Conservation (phyloP, 2,113 vertebrate genomes). For the Poeciliopsis turrubarensis region DNA sequence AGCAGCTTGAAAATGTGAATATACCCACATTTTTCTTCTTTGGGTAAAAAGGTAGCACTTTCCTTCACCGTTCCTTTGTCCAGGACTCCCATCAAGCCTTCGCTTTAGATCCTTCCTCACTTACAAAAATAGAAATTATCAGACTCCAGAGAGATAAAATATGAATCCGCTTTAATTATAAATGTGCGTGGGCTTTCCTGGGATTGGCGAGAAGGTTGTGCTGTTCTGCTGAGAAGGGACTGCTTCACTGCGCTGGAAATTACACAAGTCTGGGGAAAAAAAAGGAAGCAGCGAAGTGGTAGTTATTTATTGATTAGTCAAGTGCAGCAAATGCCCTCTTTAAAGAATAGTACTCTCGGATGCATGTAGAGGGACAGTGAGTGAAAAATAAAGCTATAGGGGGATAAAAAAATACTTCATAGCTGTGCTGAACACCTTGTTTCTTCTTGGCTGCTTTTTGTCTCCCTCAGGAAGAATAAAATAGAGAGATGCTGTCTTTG, state of each 20-base stretch:
- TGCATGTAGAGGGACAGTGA: not conserved
- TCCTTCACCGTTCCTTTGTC: not conserved
- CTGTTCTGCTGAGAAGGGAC: conserved; percentile 29
- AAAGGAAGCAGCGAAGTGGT: conserved; percentile 13
- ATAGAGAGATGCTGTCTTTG: not conserved
- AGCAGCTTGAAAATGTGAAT: not conserved
- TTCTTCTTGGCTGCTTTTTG: conserved; percentile 2
- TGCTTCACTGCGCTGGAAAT: conserved; percentile 26
- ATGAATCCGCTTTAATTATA: conserved; percentile 47
- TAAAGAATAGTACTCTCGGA: conserved; percentile 6
- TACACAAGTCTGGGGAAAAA: conserved; percentile 31
- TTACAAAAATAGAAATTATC: conserved; percentile 28
- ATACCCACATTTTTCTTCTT: not conserved
- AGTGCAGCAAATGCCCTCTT: conserved; percentile 28
- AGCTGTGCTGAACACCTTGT: not conserved
- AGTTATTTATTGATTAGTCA: conserved; percentile 62
- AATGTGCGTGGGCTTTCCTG: conserved; percentile 35
- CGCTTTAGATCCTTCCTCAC: conserved; percentile 9
- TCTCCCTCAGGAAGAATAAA: not conserved
- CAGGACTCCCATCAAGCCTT: not conserved
- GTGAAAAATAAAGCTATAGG: conserved; percentile 1
- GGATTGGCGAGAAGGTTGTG: conserved; percentile 20
- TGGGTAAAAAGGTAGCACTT: not conserved
- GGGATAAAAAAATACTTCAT: not conserved
- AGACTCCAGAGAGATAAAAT: conserved; percentile 33